Percentiles rank a stretch among this genome's conserved stretches.
phyloP scores from a whole-genome alignment of 2,113 vertebrate genomes.

The Megalops atlanticus region DNA sequence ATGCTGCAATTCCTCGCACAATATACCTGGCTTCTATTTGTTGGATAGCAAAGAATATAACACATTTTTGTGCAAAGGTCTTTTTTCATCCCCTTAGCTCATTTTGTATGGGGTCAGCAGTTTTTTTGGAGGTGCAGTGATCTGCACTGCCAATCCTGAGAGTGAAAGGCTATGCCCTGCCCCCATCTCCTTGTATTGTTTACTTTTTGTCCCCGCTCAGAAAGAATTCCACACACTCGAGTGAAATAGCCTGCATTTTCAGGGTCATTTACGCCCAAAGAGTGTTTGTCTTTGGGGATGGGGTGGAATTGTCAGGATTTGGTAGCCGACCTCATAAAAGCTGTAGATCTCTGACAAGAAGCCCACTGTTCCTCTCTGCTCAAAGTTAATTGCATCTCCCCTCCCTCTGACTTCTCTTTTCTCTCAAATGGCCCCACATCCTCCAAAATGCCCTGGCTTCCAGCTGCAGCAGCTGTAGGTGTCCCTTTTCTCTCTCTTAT shows the following conservation, averaged over 20 bases:
- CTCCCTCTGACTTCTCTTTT: constrained; percentile 6
- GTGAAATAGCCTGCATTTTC: constrained; percentile 50
- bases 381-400: constrained; percentile 34
- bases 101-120: background rate
- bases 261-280: constrained; percentile 50
- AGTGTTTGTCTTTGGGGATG: constrained; percentile 58
- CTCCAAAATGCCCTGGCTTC: background rate
- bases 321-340: constrained; percentile 60
- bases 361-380: constrained; percentile 47
- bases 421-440: constrained; percentile 14
- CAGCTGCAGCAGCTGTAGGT: background rate
- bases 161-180: constrained; percentile 13
- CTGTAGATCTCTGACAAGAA: constrained; percentile 46
- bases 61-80: background rate
- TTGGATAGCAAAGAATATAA: background rate
- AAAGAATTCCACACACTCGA: constrained; percentile 46
- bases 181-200: constrained; percentile 39
- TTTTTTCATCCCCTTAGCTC: background rate
- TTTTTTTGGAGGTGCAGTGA: background rate
- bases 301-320: constrained; percentile 38
- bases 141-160: constrained; percentile 4
- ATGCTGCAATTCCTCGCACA: background rate
- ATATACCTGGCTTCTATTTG: background rate
- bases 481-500: background rate
- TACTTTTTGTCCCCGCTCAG: constrained; percentile 46